phyloP scores from a whole-genome alignment of 2,113 vertebrate genomes.

The Oplegnathus fasciatus region DNA sequence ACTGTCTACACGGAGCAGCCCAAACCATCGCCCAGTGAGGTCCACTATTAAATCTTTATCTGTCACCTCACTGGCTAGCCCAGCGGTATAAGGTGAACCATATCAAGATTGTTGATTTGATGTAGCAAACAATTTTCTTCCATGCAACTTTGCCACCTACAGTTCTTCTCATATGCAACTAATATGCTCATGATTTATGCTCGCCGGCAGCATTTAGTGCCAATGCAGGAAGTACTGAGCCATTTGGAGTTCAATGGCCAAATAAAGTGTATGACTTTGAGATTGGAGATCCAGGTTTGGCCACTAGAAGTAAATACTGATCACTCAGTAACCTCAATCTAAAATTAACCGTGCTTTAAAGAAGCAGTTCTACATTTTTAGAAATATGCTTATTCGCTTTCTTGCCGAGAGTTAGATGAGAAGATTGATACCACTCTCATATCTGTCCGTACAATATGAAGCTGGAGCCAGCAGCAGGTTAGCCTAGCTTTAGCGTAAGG shows the following conservation, averaged over 20 bases:
- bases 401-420: neutral
- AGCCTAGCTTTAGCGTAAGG: neutral
- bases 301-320: neutral
- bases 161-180: neutral
- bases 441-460: neutral
- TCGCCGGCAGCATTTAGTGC: neutral
- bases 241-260: neutral
- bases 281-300: neutral
- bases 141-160: neutral
- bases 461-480: neutral
- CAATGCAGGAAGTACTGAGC: neutral
- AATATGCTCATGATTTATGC: neutral
- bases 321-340: neutral
- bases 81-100: neutral
- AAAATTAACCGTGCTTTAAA: neutral
- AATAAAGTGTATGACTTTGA: neutral
- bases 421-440: conserved; percentile 1
- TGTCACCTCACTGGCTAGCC: neutral
- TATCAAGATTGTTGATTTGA: neutral
- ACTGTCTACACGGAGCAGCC: conserved; percentile 23
- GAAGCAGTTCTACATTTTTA: neutral
- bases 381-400: neutral
- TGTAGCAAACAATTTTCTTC: neutral
- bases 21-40: conserved; percentile 8
- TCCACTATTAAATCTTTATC: neutral